phyloP scores from a whole-genome alignment of 2,888 invertebrate genomes.

The Hesperia comma region DNA sequence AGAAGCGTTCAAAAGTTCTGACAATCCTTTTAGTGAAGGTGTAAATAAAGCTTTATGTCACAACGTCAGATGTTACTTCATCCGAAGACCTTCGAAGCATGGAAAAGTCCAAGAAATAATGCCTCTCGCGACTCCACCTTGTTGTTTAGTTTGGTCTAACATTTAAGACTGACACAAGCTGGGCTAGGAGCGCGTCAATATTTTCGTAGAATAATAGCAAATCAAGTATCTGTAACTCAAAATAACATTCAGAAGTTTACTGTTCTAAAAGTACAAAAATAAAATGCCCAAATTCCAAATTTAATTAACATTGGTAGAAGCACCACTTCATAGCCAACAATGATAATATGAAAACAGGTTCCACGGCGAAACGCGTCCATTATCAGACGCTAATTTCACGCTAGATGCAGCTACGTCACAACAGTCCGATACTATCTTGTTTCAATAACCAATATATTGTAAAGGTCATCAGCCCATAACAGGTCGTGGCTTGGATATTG shows the following conservation, averaged over 20 bases:
- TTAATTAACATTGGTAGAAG: slow-evolving; percentile 20
- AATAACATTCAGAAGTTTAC: no score
- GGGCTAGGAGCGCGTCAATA: no score
- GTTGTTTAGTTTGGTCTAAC: no score
- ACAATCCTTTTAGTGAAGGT: no score
- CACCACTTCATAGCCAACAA: slow-evolving; percentile 20
- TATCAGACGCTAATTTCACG: slow-evolving; percentile 35
- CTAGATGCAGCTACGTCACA: slow-evolving; percentile 32
- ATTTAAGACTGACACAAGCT: no score
- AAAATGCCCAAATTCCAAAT: slow-evolving; percentile 2
- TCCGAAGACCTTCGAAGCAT: no score
- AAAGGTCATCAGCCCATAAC: slow-evolving; percentile 25
- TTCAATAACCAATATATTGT: slow-evolving; percentile 23
- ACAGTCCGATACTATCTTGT: slow-evolving; percentile 28
- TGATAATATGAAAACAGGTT: slow-evolving; percentile 32
- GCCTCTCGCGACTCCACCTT: no score
- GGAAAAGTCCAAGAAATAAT: no score
- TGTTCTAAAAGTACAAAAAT: slow-evolving; percentile 1
- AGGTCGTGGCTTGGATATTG: slow-evolving; percentile 1
- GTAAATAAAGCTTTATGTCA: no score
- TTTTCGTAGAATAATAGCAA: background rate
- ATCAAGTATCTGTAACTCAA: background rate
- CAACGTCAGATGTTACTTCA: no score
- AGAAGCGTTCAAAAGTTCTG: no score
- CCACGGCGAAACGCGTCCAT: slow-evolving; percentile 27